Base-by-base conservation (phyloP, 2,888 invertebrate species). In the Tiliacea aurago region DNA sequence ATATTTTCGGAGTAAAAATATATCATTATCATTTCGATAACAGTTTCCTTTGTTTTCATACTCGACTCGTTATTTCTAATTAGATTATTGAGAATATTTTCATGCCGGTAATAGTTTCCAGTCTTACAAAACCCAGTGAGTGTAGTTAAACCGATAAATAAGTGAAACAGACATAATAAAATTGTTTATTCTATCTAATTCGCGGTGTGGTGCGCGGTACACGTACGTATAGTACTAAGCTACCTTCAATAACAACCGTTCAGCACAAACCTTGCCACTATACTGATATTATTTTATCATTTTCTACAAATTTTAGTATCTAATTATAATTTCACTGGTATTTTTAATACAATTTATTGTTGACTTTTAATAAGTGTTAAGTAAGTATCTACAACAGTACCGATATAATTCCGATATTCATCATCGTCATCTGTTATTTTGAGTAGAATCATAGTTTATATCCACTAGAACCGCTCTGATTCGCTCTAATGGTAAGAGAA, bases 131-230 rank as follows among this genome's bases (percentile, higher is more conserved):
- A 51, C 43, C 7, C 37, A 9, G 0, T 20, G 45, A 63, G 20
- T 47, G 9, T 10, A 15, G 51, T n/a, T 51, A 47, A 20, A 64
- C 6, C n/a, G 15, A 51, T 69, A 61, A 81, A 70, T 75, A 82
- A 84, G 76, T 81, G 69, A 81, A 70, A 73, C 58, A 37, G 37
- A 47, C 47, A 23, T 64, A 51, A 23, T 47, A 64, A 70, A 81
- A 86, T 85, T 86, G 69, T 80, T 59, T 76, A 82, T 80, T 78
- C 85, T 85, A 85, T 86, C 85, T 85, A 85, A 63, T 37, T 75
- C 56, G 75, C 74, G 61, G 84, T 84, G 85, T 71, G 80, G 81
- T 86, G 85, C 72, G 69, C 76, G 83, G 56, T 49, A 62, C 47
- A 55, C 68, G 78, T 83, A 78, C 73, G 45, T 73, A 63, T 11